Base-by-base conservation (phyloP, 2,797 vertebrate species). In the Lerista edwardsae region DNA sequence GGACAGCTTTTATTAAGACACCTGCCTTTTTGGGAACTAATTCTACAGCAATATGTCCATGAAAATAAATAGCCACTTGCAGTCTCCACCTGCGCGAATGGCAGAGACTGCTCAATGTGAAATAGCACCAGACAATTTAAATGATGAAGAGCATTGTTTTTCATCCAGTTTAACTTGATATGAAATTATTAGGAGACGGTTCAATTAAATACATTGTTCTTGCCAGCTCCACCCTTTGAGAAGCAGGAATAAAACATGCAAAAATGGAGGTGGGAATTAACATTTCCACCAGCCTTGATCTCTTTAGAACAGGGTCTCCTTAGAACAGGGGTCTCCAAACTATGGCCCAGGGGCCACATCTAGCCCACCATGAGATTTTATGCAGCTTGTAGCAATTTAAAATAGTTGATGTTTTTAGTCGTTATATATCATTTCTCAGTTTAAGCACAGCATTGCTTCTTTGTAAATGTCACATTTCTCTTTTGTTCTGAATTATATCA, bases 31-130 rank as follows among this genome's bases (percentile, higher is more conserved):
- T 67, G 17, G 21, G 41, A 85, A 61, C 23, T 10, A 83, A 34
- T 79, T 91, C 81, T 87, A 79, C 75, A 87, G 73, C 68, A 86
- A 55, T 90, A 71, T 77, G 75, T 76, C 80, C 12, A 27, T 75
- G 67, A 88, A 91, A 34, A 2, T 59, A 80, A 57, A 79, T 64
- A 25, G 31, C 3, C 1, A 2, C 55, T 62, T 86, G 0, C 27
- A 77, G 25, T 86, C n/a, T 64, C 47, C 86, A 25, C 29, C 12
- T 80, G 57, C 7, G 14, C 57, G 10, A 85, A 75, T 81, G 7
- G 25, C 73, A 67, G 67, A 55, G 57, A 55, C 31, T 84, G 44
- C 17, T 92, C 76, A 69, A 27, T 41, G 10, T 68, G 62, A 84
- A 69, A 68, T 17, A 72, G 36, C 29, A 73, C 27, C 57, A 79